Conservation (phyloP, 2,113 vertebrate genomes). For the Limnothrissa miodon region DNA sequence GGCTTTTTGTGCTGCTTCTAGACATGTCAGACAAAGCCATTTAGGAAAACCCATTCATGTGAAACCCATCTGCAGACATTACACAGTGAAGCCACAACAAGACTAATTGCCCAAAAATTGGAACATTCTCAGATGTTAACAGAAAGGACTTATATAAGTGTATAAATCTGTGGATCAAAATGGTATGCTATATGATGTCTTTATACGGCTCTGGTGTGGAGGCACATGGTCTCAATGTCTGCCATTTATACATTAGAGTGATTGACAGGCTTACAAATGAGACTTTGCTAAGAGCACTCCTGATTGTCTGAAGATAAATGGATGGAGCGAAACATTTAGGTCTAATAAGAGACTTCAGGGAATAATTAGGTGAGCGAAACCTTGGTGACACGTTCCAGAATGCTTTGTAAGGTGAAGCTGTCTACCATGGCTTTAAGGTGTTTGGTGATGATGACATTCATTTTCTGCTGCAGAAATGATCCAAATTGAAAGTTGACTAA, state of each 20-base stretch:
- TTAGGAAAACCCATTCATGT: not conserved
- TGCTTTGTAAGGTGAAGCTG: not conserved
- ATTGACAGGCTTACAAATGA: not conserved
- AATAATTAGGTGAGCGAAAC: not conserved
- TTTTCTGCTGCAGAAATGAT: constrained; percentile 11
- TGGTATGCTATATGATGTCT: too few species aligned
- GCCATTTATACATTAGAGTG: not conserved
- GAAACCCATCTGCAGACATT: too few species aligned
- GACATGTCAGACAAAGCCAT: not conserved
- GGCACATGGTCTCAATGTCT: not conserved
- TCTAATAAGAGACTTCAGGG: not conserved
- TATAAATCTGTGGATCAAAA: too few species aligned
- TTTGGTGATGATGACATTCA: not conserved
- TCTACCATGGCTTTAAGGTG: not conserved
- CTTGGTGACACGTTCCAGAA: not conserved
- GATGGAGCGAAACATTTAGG: not conserved
- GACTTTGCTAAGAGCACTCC: not conserved
- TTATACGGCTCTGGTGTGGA: too few species aligned
- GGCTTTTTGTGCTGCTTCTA: not conserved
- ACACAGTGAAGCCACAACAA: too few species aligned
- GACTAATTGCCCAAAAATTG: too few species aligned
- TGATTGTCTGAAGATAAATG: not conserved
- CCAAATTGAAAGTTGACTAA: constrained; percentile 2
- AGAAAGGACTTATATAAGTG: too few species aligned
- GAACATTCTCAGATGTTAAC: too few species aligned